Percentiles rank a stretch among this genome's conserved stretches.
Evolutionary conservation across 2,797 vertebrate genomes (phyloP).

Genomic region (Lutra lutra): DNA sequence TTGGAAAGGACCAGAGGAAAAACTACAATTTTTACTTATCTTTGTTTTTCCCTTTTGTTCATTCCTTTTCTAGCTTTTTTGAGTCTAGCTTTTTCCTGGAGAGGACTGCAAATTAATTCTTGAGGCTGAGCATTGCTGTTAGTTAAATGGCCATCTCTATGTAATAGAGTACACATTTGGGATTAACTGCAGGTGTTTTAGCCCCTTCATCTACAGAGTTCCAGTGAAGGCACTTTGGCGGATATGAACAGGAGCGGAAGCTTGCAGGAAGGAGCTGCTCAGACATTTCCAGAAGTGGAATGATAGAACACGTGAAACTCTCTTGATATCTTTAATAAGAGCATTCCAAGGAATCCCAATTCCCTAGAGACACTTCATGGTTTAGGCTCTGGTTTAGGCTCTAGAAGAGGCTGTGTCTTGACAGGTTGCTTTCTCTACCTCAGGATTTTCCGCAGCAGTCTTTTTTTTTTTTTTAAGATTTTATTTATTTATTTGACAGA

Average conservation of each 20-base stretch:
- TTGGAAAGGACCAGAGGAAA: not conserved
- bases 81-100: not conserved
- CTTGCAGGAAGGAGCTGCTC: not conserved
- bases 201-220: not conserved
- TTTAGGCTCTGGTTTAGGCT: not conserved
- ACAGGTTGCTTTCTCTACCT: not conserved
- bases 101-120: not conserved
- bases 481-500: no score
- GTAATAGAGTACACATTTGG: not conserved
- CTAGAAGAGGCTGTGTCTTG: not conserved
- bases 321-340: constrained; percentile 10
- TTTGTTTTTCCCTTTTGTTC: not conserved
- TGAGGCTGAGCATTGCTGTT: not conserved
- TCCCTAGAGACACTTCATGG: not conserved
- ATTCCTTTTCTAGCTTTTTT: not conserved
- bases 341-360: not conserved
- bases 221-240: not conserved
- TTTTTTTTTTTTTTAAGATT: no score
- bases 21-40: not conserved
- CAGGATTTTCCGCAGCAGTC: not conserved
- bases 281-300: constrained; percentile 22
- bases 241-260: not conserved
- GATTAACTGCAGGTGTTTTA: not conserved
- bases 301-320: constrained; percentile 17
- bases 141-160: not conserved